These are phyloP conservation scores for Belonocnema kinseyi DNA, from an alignment of 1,140 invertebrate species.

Conservation along the genomic window DNA sequence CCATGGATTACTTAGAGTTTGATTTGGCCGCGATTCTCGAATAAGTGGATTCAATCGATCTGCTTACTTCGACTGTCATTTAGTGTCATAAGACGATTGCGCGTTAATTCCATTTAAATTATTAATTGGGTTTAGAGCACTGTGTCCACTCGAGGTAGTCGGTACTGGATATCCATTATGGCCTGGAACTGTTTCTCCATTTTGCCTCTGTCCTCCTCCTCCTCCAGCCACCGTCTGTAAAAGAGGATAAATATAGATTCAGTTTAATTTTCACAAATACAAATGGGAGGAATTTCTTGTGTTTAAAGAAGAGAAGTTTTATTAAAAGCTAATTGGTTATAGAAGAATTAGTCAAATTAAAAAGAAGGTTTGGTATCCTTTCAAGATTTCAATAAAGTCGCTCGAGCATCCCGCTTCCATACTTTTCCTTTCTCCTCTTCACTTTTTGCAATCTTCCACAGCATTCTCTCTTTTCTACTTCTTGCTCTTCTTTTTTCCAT, in stretches of 20 bases:
- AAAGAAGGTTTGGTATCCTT: too few species aligned
- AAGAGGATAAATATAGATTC: slow-evolving; percentile 35
- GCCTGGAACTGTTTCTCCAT: slow-evolving; percentile 68
- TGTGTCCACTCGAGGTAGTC: slow-evolving; percentile 67
- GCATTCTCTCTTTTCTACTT: too few species aligned
- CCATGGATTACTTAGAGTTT: neutral
- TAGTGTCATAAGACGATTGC: slow-evolving; percentile 69
- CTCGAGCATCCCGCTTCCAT: too few species aligned
- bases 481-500: too few species aligned
- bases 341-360: too few species aligned
- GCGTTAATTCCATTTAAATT: slow-evolving; percentile 74
- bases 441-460: too few species aligned
- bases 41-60: slow-evolving; percentile 38
- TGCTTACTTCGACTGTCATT: slow-evolving; percentile 74
- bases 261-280: neutral
- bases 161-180: slow-evolving; percentile 73
- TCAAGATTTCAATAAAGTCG: too few species aligned
- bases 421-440: too few species aligned
- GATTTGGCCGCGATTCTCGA: slow-evolving; percentile 1
- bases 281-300: too few species aligned
- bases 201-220: slow-evolving; percentile 63
- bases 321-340: too few species aligned
- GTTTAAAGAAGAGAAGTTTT: too few species aligned
- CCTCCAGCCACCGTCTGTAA: slow-evolving; percentile 63
- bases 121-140: slow-evolving; percentile 70